Conservation (phyloP, 2,113 vertebrate species). For the Podocnemis expansa region DNA sequence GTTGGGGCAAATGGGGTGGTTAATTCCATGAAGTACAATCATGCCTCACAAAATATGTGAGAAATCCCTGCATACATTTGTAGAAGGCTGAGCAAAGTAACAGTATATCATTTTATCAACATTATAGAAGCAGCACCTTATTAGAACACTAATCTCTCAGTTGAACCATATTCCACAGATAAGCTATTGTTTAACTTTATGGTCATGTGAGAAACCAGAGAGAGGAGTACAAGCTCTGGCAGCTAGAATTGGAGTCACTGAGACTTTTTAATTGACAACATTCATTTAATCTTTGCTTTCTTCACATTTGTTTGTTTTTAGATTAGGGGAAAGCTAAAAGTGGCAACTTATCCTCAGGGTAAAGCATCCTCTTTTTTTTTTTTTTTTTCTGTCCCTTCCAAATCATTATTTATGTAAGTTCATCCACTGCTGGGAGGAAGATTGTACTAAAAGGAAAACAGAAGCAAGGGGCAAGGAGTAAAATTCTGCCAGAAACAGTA, state of each 20-base stretch:
- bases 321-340: not conserved
- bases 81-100: not conserved
- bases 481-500: not conserved
- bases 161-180: not conserved
- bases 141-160: not conserved
- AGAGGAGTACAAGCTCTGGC: too few relatives aligned
- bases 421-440: not conserved
- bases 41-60: not conserved
- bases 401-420: fast-evolving
- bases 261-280: not conserved
- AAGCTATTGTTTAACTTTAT: not conserved
- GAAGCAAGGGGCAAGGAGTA: not conserved
- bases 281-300: not conserved
- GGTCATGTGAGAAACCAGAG: not conserved
- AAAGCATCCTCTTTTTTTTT: not conserved
- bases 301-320: not conserved
- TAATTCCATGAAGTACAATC: not conserved
- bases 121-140: not conserved
- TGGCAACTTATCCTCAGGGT: not conserved
- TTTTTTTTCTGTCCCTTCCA: not conserved
- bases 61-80: not conserved
- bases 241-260: not conserved
- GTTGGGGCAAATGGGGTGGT: not conserved
- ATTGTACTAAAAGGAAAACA: not conserved
- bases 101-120: not conserved